These are phyloP conservation scores for Orthonychiurus folsomi DNA, from an alignment of 2,888 invertebrate genomes.

Conservation along the genomic window DNA sequence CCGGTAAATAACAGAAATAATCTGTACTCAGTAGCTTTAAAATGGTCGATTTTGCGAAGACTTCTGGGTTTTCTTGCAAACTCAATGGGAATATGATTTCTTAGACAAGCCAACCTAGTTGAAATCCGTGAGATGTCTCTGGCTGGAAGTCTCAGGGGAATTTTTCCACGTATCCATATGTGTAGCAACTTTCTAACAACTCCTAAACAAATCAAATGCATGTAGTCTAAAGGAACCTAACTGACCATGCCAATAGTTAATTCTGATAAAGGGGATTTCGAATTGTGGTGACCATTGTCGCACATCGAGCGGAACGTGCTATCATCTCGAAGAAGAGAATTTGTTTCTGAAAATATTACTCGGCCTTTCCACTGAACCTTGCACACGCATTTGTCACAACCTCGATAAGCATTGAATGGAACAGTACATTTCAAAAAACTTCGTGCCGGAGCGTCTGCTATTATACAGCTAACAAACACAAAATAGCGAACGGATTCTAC, in stretches of 20 bases:
- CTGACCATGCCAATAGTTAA: not conserved
- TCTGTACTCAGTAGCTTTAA: slow-evolving; percentile 39
- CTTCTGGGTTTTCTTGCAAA: slow-evolving; percentile 36
- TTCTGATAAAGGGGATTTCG: not conserved
- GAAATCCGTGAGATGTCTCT: not conserved
- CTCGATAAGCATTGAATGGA: slow-evolving; percentile 8
- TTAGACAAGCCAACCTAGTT: not conserved
- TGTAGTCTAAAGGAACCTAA: slow-evolving; percentile 9
- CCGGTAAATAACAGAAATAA: slow-evolving; percentile 36
- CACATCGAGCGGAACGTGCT: slow-evolving; percentile 6
- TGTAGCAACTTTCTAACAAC: slow-evolving; percentile 9
- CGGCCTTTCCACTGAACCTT: slow-evolving; percentile 11
- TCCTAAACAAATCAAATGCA: slow-evolving; percentile 9
- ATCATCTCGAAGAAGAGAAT: slow-evolving; percentile 15
- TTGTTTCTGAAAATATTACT: slow-evolving; percentile 10
- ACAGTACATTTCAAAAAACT: slow-evolving; percentile 10
- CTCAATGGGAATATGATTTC: slow-evolving; percentile 16
- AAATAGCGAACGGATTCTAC: not conserved
- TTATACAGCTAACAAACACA: slow-evolving; percentile 7
- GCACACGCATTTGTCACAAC: slow-evolving; percentile 11
- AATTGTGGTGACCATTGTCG: slow-evolving; percentile 17
- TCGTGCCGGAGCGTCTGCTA: slow-evolving; percentile 18
- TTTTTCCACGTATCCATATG: not conserved
- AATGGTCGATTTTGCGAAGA: slow-evolving; percentile 30
- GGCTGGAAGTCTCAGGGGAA: not conserved